A percentile compares a stretch with the other conserved stretches of the same genome.
Evolutionary conservation across 2,797 vertebrate genomes (phyloP).

Genomic region (Apogon talboti): DNA sequence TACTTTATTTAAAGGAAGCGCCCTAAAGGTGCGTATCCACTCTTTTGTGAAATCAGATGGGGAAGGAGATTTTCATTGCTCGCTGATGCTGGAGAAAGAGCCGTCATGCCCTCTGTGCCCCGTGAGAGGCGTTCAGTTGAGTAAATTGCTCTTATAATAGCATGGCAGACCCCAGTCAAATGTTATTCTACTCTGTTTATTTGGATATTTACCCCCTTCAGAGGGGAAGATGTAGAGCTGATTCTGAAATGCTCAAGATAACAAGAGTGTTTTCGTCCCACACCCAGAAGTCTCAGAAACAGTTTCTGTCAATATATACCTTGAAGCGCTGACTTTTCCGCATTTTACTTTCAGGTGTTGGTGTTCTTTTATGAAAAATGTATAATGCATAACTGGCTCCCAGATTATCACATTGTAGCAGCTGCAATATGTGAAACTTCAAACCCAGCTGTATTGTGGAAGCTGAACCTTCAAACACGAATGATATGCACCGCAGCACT

Average conservation of each 20-base stretch:
- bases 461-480: slow-evolving; percentile 80
- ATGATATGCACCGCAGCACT: slow-evolving; percentile 78
- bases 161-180: slow-evolving; percentile 64
- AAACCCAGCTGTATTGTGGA: slow-evolving; percentile 78
- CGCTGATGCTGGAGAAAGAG: slow-evolving; percentile 44
- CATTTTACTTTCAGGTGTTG: slow-evolving; percentile 77
- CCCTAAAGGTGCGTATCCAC: slow-evolving; percentile 41
- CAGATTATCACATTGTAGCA: slow-evolving; percentile 83
- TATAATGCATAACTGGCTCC: slow-evolving; percentile 79
- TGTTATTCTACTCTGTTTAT: slow-evolving; percentile 73
- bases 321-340: slow-evolving; percentile 74
- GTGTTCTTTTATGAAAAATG: slow-evolving; percentile 80
- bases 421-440: slow-evolving; percentile 80
- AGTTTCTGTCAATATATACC: slow-evolving; percentile 76
- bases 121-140: slow-evolving; percentile 58
- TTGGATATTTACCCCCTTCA: slow-evolving; percentile 73
- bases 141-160: slow-evolving; percentile 69
- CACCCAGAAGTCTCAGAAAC: slow-evolving; percentile 69
- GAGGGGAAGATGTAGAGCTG: slow-evolving; percentile 66
- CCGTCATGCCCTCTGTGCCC: slow-evolving; percentile 58
- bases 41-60: slow-evolving; percentile 64
- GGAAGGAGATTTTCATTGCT: slow-evolving; percentile 50
- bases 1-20: slow-evolving; percentile 60
- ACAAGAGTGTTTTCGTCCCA: slow-evolving; percentile 71
- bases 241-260: slow-evolving; percentile 69